phyloP scores from a whole-genome alignment of 1,140 invertebrate genomes.

The Bombus difficillimus region DNA sequence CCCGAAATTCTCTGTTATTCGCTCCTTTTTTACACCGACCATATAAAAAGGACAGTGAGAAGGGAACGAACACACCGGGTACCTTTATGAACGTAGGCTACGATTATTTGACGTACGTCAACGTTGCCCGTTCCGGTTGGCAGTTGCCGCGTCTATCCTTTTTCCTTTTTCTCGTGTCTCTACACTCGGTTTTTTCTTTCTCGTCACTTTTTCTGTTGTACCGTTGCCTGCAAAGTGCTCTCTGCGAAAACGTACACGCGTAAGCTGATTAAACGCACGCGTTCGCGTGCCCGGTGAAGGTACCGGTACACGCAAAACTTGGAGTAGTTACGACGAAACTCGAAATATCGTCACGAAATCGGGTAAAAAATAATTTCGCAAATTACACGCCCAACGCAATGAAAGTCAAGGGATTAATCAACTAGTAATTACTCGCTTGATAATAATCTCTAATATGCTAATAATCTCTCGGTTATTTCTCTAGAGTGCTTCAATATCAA shows the following conservation, averaged over 20 bases:
- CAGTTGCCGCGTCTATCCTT: not conserved
- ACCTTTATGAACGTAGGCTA: not conserved
- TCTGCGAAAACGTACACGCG: not conserved
- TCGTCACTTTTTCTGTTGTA: not conserved
- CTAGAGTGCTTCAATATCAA: not conserved
- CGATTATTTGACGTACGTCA: conserved; percentile 37
- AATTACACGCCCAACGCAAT: not conserved
- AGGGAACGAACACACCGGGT: not conserved
- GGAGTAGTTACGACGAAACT: not conserved
- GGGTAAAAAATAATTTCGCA: not conserved
- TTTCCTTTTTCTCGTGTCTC: not conserved
- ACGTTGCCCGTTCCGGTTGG: not conserved
- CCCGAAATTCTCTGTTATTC: conserved; percentile 12
- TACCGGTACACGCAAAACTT: not conserved
- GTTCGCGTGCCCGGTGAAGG: not conserved
- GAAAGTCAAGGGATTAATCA: not conserved
- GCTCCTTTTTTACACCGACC: conserved; percentile 13
- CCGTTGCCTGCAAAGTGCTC: not conserved
- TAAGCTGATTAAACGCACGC: conserved; percentile 27
- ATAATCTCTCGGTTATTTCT: not conserved
- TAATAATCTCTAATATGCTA: not conserved
- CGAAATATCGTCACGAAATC: not conserved
- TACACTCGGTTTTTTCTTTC: not conserved
- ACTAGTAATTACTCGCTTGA: not conserved
- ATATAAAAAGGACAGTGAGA: conserved; percentile 40